A percentile compares a stretch with the other conserved stretches of the same genome.
phyloP scores from a whole-genome alignment of 2,888 invertebrate genomes.

The Spicauda simplicius region DNA sequence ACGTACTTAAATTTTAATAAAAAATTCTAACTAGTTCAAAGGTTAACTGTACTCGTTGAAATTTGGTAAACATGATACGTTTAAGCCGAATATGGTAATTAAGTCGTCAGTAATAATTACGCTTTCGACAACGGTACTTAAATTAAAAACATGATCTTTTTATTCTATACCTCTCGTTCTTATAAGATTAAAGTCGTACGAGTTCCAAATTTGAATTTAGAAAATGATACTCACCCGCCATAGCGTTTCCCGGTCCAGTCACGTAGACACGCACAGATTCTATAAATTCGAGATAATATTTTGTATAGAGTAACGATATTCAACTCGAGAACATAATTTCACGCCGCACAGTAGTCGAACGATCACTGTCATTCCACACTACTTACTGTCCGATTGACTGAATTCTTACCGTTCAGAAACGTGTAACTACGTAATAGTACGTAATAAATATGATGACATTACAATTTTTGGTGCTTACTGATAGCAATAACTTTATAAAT shows the following conservation, averaged over 20 bases:
- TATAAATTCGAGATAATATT: constrained; percentile 9
- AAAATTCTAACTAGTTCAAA: constrained; percentile 37
- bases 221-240: constrained; percentile 63
- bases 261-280: constrained; percentile 47
- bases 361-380: constrained; percentile 39
- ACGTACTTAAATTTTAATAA: constrained; percentile 15
- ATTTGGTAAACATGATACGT: background rate
- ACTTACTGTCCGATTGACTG: constrained; percentile 22
- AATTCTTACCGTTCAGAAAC: background rate
- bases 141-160: background rate
- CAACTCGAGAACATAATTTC: constrained; percentile 3
- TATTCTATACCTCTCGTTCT: background rate
- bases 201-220: constrained; percentile 40
- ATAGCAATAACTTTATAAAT: background rate
- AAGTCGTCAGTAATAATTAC: background rate
- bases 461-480: background rate
- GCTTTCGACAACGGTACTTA: background rate
- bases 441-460: background rate
- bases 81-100: background rate
- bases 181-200: background rate
- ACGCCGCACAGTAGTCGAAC: constrained; percentile 31
- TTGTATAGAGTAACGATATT: background rate
- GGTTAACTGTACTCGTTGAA: constrained; percentile 32
- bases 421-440: background rate
- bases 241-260: constrained; percentile 52